Percentiles rank a stretch among this genome's conserved stretches.
These are phyloP conservation scores for Lochmaea capreae DNA, from an alignment of 2,888 invertebrate species.

Conservation along the genomic window DNA sequence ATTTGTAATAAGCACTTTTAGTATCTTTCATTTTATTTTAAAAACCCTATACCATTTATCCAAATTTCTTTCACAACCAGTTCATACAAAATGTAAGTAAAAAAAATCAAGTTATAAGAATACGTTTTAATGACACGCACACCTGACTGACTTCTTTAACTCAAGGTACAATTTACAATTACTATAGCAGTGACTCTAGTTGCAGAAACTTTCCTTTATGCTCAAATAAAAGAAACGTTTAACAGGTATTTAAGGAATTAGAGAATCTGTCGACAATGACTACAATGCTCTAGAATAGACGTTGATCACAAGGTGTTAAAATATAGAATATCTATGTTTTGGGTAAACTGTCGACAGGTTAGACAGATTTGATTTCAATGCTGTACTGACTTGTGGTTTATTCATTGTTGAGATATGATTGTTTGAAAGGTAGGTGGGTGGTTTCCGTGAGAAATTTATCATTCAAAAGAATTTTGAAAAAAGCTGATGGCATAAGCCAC, in stretches of 20 bases:
- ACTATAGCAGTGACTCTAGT: conserved; percentile 57
- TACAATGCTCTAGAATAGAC: conserved; percentile 44
- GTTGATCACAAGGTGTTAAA: conserved; percentile 50
- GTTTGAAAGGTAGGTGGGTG: conserved; percentile 7
- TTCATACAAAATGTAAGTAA: too few relatives aligned
- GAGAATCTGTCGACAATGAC: conserved; percentile 27
- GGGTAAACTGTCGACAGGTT: conserved; percentile 57
- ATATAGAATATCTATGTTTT: conserved; percentile 55
- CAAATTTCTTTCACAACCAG: too few relatives aligned
- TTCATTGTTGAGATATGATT: conserved; percentile 22
- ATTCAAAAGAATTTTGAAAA: background rate
- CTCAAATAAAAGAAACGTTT: conserved; percentile 58
- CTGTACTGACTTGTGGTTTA: conserved; percentile 38
- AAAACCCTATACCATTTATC: too few relatives aligned
- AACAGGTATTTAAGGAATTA: conserved; percentile 61
- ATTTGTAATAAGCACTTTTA: too few relatives aligned
- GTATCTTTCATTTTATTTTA: too few relatives aligned
- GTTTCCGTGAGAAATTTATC: conserved; percentile 13
- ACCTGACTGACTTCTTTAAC: background rate
- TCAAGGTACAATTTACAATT: background rate
- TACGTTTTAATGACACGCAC: background rate
- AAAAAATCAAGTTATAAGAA: too few relatives aligned
- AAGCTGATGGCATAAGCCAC: background rate
- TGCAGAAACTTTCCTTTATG: conserved; percentile 56
- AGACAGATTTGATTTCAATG: conserved; percentile 51